phyloP scores from a whole-genome alignment of 2,888 invertebrate genomes.

The Leistus spinibarbis region DNA sequence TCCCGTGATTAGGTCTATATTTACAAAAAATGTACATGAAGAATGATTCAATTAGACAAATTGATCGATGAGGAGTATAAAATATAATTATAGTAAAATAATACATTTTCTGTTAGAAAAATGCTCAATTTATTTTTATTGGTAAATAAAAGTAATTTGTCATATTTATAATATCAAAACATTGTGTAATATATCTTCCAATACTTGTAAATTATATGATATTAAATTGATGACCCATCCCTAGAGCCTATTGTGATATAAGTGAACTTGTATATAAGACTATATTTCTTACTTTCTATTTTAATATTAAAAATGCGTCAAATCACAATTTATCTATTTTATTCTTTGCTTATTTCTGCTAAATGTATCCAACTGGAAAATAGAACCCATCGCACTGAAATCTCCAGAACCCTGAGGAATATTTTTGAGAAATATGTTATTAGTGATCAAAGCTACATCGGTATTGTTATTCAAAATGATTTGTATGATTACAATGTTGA shows the following conservation, averaged over 20 bases:
- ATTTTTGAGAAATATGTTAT: conserved; percentile 8
- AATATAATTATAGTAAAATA: too few relatives aligned
- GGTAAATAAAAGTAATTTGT: too few relatives aligned
- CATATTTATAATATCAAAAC: too few relatives aligned
- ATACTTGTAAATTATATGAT: background rate
- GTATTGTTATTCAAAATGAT: conserved; percentile 19
- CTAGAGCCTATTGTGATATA: background rate
- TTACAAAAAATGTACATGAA: too few relatives aligned
- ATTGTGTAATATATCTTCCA: background rate
- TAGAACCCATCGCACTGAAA: too few relatives aligned
- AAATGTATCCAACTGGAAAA: too few relatives aligned
- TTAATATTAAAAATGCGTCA: background rate
- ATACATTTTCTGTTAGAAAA: too few relatives aligned
- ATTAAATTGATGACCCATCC: background rate
- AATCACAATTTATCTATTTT: background rate
- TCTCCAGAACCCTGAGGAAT: background rate
- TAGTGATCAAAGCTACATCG: conserved; percentile 20
- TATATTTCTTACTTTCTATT: background rate
- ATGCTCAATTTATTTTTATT: too few relatives aligned
- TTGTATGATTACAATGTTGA: conserved; percentile 10
- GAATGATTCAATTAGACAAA: too few relatives aligned
- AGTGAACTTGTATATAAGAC: background rate
- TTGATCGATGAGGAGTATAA: too few relatives aligned
- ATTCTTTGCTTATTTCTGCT: background rate
- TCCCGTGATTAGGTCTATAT: too few relatives aligned